These are phyloP conservation scores for Cygnus buccinator DNA, from an alignment of 2,113 vertebrate species.

Conservation along the genomic window DNA sequence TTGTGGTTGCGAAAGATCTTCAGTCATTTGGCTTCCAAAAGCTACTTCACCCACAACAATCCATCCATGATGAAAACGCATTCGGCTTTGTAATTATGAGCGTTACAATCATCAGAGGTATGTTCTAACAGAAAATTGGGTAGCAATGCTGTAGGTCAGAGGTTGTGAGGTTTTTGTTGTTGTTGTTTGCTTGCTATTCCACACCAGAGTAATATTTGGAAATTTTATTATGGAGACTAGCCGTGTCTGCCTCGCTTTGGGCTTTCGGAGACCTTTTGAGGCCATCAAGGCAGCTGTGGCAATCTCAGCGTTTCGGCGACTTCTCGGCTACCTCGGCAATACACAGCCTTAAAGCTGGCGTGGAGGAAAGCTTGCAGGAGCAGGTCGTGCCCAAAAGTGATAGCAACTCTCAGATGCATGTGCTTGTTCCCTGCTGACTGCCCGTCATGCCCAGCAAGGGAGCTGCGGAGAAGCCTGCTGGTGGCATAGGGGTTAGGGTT, in stretches of 20 bases:
- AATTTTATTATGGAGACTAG: background rate
- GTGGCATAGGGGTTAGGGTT: background rate
- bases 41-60: background rate
- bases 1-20: background rate
- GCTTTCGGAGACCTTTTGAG: background rate
- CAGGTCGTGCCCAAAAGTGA: background rate
- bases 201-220: background rate
- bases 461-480: background rate
- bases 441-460: background rate
- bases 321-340: background rate
- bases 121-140: slow-evolving; percentile 3
- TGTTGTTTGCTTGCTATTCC: background rate
- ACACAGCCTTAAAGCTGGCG: background rate
- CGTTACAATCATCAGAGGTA: background rate
- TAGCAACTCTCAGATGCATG: background rate
- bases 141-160: slow-evolving; percentile 14
- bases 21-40: background rate
- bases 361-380: background rate
- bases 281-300: background rate
- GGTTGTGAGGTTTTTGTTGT: background rate
- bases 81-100: background rate
- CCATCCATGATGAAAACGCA: background rate
- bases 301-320: background rate
- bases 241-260: background rate
- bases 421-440: background rate